Evolutionary conservation across 2,888 invertebrate genomes (phyloP).

Genomic region (Lacanobia oleracea): DNA sequence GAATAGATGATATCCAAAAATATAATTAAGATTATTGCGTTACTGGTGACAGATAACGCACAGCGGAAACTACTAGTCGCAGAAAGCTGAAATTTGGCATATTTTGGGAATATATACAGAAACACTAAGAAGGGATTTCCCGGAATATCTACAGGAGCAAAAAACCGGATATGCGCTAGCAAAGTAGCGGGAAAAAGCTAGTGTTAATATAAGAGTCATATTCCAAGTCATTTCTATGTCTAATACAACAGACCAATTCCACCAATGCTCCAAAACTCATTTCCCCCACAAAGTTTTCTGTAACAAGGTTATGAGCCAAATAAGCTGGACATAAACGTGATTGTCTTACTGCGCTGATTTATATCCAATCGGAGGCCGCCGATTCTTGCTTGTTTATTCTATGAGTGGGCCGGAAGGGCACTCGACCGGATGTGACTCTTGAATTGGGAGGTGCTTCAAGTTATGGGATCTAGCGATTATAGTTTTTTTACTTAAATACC

Average conservation of each 20-base stretch:
- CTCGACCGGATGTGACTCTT: constrained; percentile 64
- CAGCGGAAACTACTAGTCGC: too few species aligned
- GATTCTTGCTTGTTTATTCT: constrained; percentile 73
- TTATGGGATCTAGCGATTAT: background rate
- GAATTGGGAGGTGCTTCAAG: constrained; percentile 12
- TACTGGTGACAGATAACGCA: too few species aligned
- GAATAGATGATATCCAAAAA: too few species aligned
- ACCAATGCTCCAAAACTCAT: constrained; percentile 14
- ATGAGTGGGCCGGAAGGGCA: constrained; percentile 69
- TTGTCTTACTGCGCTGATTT: constrained; percentile 68
- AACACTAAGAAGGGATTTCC: too few species aligned
- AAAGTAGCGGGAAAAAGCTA: too few species aligned
- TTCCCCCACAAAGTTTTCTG: constrained; percentile 13
- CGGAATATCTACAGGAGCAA: too few species aligned
- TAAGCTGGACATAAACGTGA: constrained; percentile 58
- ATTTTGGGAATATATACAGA: too few species aligned
- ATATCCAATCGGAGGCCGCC: constrained; percentile 66
- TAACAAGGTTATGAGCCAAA: constrained; percentile 51
- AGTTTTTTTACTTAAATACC: too few species aligned
- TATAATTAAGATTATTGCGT: too few species aligned
- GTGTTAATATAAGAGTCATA: too few species aligned
- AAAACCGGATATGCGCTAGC: too few species aligned
- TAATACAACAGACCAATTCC: background rate
- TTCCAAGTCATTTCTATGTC: background rate
- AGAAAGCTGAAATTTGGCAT: too few species aligned